phyloP scores from a whole-genome alignment of 2,888 invertebrate species.

The Hydrotaea cyrtoneurina region DNA sequence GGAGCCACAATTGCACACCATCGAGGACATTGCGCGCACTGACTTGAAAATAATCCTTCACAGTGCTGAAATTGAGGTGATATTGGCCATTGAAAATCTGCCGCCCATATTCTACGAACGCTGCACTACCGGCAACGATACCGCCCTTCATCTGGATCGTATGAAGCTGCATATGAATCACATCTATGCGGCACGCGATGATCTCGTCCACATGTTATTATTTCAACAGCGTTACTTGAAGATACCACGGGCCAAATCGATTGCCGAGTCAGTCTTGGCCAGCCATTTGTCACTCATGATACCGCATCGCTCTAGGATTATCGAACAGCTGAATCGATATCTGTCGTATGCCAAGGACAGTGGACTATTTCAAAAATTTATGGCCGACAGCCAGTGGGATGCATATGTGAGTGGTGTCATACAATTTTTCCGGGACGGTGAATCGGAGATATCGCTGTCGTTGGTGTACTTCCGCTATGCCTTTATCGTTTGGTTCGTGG shows the following conservation, averaged over 20 bases:
- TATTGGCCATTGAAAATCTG: background rate
- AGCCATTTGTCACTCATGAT: background rate
- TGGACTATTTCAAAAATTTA: background rate
- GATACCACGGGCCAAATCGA: background rate
- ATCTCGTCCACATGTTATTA: too few relatives aligned
- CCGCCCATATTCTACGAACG: too few relatives aligned
- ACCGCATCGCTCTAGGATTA: background rate
- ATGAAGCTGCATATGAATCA: too few relatives aligned
- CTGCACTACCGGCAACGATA: too few relatives aligned
- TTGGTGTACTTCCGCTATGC: background rate
- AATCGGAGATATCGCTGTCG: background rate
- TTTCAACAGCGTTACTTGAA: background rate
- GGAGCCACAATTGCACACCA: too few relatives aligned
- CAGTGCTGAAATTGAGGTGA: slow-evolving; percentile 53
- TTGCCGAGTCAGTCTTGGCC: background rate
- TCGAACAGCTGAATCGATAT: background rate
- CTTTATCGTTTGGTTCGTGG: background rate
- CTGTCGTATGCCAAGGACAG: background rate
- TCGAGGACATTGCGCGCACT: too few relatives aligned
- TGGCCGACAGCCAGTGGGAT: background rate
- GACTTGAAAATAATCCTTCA: slow-evolving; percentile 70
- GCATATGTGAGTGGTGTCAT: background rate
- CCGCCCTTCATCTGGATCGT: too few relatives aligned
- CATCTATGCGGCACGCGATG: too few relatives aligned
- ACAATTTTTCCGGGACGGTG: background rate